These are phyloP conservation scores for Tribolium castaneum DNA, from an alignment of 1,140 invertebrate genomes.

Conservation along the genomic window DNA sequence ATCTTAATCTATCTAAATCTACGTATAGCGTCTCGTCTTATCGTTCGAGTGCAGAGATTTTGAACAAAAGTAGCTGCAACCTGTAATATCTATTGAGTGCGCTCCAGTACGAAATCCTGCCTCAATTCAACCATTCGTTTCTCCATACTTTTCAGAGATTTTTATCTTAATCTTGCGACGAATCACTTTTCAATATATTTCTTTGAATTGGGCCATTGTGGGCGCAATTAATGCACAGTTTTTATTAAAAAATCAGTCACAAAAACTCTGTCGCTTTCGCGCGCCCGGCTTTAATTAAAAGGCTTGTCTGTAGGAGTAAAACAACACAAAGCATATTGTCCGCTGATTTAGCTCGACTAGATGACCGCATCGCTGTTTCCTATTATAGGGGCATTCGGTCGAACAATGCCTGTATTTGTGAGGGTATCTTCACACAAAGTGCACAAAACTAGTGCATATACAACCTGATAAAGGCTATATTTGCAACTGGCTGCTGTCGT, in stretches of 20 bases:
- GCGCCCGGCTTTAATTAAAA: constrained; percentile 19
- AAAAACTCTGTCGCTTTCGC: not conserved
- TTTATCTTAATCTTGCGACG: constrained; percentile 29
- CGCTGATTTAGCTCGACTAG: constrained; percentile 22
- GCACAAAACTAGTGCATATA: constrained; percentile 28
- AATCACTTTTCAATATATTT: constrained; percentile 29
- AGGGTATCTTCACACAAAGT: constrained; percentile 32
- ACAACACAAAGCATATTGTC: constrained; percentile 32
- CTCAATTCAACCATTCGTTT: constrained; percentile 10
- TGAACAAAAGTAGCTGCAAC: constrained; percentile 53
- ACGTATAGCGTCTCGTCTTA: constrained; percentile 53
- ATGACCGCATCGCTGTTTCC: constrained; percentile 16
- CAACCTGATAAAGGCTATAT: constrained; percentile 25
- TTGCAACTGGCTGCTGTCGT: constrained; percentile 9
- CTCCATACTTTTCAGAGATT: constrained; percentile 5
- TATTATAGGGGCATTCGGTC: constrained; percentile 14
- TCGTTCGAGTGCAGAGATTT: constrained; percentile 54
- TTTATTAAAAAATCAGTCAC: not conserved
- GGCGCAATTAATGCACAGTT: not conserved
- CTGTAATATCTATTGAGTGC: constrained; percentile 51
- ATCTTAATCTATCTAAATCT: constrained; percentile 56
- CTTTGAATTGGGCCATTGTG: not conserved
- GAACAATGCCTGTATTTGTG: constrained; percentile 17
- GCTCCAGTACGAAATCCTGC: constrained; percentile 28
- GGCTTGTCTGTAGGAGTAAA: not conserved